phyloP scores from a whole-genome alignment of 2,888 invertebrate species.

The Hydropsyche betteni region DNA sequence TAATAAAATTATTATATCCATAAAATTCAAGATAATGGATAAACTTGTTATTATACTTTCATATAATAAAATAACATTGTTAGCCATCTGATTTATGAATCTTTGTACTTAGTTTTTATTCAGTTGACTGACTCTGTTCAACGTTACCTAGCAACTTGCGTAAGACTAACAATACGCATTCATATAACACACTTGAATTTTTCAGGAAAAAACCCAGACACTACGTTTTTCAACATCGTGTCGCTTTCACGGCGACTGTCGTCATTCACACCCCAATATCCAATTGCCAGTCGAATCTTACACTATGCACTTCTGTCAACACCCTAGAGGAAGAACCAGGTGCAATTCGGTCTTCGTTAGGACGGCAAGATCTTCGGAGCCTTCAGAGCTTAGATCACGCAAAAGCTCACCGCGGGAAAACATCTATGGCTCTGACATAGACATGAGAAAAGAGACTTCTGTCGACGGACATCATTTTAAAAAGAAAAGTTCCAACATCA shows the following conservation, averaged over 20 bases:
- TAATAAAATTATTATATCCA: too few relatives aligned
- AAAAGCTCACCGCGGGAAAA: background rate
- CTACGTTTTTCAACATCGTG: slow-evolving; percentile 46
- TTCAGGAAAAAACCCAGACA: slow-evolving; percentile 47
- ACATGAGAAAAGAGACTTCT: background rate
- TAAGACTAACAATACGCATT: background rate
- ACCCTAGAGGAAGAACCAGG: slow-evolving; percentile 39
- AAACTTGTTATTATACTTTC: too few relatives aligned
- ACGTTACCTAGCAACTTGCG: too few relatives aligned
- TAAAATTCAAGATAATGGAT: too few relatives aligned
- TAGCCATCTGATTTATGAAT: too few relatives aligned
- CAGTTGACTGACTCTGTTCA: too few relatives aligned
- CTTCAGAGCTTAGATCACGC: background rate
- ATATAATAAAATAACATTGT: too few relatives aligned
- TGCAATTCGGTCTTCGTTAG: slow-evolving; percentile 21
- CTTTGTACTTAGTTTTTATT: too few relatives aligned
- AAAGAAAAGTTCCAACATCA: slow-evolving; percentile 26
- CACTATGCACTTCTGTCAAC: slow-evolving; percentile 45
- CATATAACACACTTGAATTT: background rate
- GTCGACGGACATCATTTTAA: slow-evolving; percentile 17
- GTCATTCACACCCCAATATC: slow-evolving; percentile 31
- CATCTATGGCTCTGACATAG: background rate
- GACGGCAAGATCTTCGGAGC: background rate
- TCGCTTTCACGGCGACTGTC: slow-evolving; percentile 41
- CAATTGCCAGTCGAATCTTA: slow-evolving; percentile 46